These are phyloP conservation scores for Puffinus mauretanicus DNA, from an alignment of 2,113 vertebrate species.

Conservation along the genomic window DNA sequence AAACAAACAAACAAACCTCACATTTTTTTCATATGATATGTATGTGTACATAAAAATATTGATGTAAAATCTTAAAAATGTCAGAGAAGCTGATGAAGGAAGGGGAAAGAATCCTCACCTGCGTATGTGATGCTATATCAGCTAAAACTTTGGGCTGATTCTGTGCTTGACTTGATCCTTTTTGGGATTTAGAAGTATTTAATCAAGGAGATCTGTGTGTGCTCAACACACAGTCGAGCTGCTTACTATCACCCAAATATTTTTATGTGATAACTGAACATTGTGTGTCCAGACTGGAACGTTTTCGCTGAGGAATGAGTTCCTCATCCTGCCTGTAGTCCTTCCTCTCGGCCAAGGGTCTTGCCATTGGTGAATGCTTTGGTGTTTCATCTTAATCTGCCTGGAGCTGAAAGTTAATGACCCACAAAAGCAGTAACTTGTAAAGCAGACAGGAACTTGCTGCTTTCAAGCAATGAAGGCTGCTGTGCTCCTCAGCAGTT, in stretches of 20 bases:
- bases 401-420: neutral
- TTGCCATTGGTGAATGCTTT: neutral
- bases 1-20: neutral
- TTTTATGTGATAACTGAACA: neutral
- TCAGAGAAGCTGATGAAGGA: neutral
- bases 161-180: neutral
- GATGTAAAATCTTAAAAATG: neutral
- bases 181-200: neutral
- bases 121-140: neutral
- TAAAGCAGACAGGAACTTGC: neutral
- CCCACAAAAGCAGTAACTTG: neutral
- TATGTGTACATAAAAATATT: neutral
- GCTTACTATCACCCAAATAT: neutral
- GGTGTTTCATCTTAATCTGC: neutral
- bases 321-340: neutral
- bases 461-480: neutral
- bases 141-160: neutral
- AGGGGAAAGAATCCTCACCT: neutral
- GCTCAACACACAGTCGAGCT: neutral
- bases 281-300: neutral
- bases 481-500: neutral
- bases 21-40: neutral
- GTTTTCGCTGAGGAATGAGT: neutral
- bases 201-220: neutral
- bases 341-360: neutral